These are phyloP conservation scores for Tromatobia lineatoria DNA, from an alignment of 2,888 invertebrate species.

Conservation along the genomic window DNA sequence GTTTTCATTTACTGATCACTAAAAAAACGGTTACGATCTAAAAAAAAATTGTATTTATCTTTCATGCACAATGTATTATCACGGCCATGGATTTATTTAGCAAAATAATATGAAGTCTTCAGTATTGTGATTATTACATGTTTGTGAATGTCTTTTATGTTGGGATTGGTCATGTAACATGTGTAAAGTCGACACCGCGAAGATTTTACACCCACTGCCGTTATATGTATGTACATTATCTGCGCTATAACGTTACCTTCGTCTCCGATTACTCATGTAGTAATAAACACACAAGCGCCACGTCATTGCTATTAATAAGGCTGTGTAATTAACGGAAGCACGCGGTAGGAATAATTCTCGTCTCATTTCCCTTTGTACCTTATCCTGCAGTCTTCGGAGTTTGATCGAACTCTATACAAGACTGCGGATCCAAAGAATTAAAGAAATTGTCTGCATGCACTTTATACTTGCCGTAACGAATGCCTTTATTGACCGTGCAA, in stretches of 20 bases:
- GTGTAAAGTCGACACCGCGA: background rate
- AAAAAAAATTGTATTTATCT: no score
- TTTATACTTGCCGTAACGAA: constrained; percentile 36
- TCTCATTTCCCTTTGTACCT: constrained; percentile 28
- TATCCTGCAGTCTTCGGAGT: background rate
- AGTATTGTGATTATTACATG: background rate
- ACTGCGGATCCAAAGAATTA: background rate
- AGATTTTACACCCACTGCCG: constrained; percentile 24
- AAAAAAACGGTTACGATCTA: no score
- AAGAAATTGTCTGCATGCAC: constrained; percentile 5
- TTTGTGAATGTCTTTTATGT: background rate
- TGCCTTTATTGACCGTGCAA: constrained; percentile 48
- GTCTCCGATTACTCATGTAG: constrained; percentile 29
- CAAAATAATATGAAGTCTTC: no score
- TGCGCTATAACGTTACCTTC: constrained; percentile 28
- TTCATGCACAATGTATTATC: no score
- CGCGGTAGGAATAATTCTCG: constrained; percentile 15
- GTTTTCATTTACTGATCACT: no score
- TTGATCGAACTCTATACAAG: constrained; percentile 16
- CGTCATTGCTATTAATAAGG: constrained; percentile 63
- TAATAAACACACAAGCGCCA: constrained; percentile 19
- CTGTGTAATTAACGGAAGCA: constrained; percentile 51
- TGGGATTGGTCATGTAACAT: background rate
- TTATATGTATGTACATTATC: constrained; percentile 17
- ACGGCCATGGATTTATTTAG: no score